phyloP scores from a whole-genome alignment of 2,888 invertebrate species.

The Ophonus ardosiacus region DNA sequence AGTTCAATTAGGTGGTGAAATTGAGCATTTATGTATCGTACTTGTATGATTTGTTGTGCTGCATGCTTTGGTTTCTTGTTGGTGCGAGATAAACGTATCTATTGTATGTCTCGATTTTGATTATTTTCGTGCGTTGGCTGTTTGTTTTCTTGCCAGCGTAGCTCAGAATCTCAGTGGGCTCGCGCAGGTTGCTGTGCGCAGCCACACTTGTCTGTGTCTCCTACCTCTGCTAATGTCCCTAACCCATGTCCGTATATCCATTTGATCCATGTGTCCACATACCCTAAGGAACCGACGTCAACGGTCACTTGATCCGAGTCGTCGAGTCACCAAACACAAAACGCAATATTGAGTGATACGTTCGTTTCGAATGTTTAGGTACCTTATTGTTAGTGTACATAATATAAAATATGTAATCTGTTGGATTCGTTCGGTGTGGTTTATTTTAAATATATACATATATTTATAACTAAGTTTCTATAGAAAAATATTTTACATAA shows the following conservation, averaged over 20 bases:
- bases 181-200: slow-evolving; percentile 7
- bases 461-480: slow-evolving; percentile 62
- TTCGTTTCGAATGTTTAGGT: slow-evolving; percentile 71
- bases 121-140: slow-evolving; percentile 41
- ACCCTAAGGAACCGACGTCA: not conserved
- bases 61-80: slow-evolving; percentile 29
- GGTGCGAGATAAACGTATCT: slow-evolving; percentile 42
- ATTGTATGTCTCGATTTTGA: slow-evolving; percentile 31
- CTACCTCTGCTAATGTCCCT: not conserved
- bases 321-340: slow-evolving; percentile 49
- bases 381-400: slow-evolving; percentile 70
- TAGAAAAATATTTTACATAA: slow-evolving; percentile 64
- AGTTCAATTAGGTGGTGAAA: slow-evolving; percentile 6
- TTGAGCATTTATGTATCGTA: slow-evolving; percentile 35
- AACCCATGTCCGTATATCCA: not conserved
- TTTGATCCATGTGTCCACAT: slow-evolving; percentile 10
- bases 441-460: slow-evolving; percentile 61
- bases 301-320: not conserved
- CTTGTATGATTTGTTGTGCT: slow-evolving; percentile 18
- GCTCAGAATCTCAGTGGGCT: slow-evolving; percentile 41
- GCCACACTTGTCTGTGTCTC: slow-evolving; percentile 9
- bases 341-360: slow-evolving; percentile 66
- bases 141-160: slow-evolving; percentile 47
- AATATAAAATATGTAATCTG: slow-evolving; percentile 67
- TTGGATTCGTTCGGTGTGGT: slow-evolving; percentile 72